These are phyloP conservation scores for Byasa hedistus DNA, from an alignment of 2,888 invertebrate genomes.

Conservation along the genomic window DNA sequence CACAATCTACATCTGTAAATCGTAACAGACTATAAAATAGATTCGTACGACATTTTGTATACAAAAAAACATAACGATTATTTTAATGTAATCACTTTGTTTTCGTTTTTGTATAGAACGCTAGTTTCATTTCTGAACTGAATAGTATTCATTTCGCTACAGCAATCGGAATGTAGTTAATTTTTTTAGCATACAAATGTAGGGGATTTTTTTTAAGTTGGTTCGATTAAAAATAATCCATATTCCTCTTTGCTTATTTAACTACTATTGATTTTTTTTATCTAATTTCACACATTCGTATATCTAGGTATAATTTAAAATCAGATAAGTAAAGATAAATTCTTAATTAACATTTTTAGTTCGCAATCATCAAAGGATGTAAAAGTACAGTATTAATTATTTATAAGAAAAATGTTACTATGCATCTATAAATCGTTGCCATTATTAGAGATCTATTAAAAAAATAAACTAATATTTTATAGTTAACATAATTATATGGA, in stretches of 20 bases:
- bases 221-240: not conserved
- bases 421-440: no score
- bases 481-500: no score
- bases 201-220: not conserved
- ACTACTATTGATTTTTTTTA: no score
- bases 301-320: no score
- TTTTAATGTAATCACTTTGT: conserved; percentile 49
- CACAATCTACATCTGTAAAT: conserved; percentile 41
- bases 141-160: conserved; percentile 59
- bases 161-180: not conserved
- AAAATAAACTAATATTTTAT: no score
- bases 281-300: no score
- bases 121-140: conserved; percentile 55
- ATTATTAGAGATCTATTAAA: no score
- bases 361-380: no score
- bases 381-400: no score
- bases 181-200: not conserved
- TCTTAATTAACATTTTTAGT: no score
- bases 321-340: no score
- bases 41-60: conserved; percentile 52
- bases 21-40: conserved; percentile 44
- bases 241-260: not conserved
- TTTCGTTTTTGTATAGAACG: conserved; percentile 44
- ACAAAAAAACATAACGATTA: conserved; percentile 60
- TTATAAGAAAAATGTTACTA: no score